Base-by-base conservation (phyloP, 1,140 invertebrate genomes). In the Achatina immaculata region DNA sequence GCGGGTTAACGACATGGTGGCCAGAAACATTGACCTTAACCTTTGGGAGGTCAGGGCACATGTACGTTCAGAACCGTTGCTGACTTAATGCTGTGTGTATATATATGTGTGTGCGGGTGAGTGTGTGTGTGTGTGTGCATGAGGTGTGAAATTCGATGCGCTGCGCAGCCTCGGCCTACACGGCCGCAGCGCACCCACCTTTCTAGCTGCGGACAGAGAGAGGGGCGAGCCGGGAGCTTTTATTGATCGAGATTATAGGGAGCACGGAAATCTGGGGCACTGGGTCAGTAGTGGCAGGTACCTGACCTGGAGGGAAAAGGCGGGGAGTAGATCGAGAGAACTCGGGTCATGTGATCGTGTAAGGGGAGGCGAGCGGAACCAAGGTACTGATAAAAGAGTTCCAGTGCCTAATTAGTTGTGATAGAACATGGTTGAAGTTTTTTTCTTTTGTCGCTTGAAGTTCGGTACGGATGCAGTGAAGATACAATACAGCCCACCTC, bases 281-380 rank as follows among this genome's bases (percentile, higher is more conserved):
- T 73, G 48, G 71, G 71, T 40, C 71, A 73, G 71, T 73, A 73
- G 43, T 73, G 71, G 40, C 71, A 73, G 71, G 11, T 51, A 73
- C 71, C 43, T 73, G 71, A 48, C 71, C 71, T 45, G 1, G 69
- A 7, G 69, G 1, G 69, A 28, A 45, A 7, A 45, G 28, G 40
- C 11, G 21, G 42, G 21, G 69, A 14, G 69, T 73, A 36, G 43
- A 16, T 6, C 28, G n/a, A 34, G 7, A 31, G 43, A 24, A n/a
- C 4, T 9, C n/a, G 43, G 43, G 71, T 73, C 71, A 48, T 24
- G 31, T 38, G 71, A 73, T 73, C 43, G 28, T 14, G 71, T 9
- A 76, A 55, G 74, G 55, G 40, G 55, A 76, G 48, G 58, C n/a
- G 58, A 62, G n/a, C 31, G 1, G 58, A 6, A 62, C n/a, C 58